Conservation (phyloP, 1,140 invertebrate genomes). For the Lepidurus couesii region DNA sequence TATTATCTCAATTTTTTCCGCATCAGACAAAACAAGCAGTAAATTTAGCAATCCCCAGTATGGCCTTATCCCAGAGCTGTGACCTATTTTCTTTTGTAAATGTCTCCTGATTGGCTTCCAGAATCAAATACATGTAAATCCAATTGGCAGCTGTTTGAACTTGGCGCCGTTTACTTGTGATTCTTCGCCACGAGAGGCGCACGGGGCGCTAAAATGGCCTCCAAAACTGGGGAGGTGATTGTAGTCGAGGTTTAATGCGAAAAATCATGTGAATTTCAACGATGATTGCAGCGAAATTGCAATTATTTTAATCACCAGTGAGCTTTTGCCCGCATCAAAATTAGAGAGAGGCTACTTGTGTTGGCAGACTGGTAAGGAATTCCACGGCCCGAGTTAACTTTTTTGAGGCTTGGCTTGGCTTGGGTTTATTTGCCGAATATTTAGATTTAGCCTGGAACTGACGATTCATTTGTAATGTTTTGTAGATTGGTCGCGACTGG, state of each 20-base stretch:
- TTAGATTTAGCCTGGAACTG: no score
- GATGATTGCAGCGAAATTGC: not conserved
- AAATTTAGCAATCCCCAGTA: not conserved
- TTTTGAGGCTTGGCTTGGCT: no score
- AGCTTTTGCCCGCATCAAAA: not conserved
- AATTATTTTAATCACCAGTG: not conserved
- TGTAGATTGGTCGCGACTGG: not conserved
- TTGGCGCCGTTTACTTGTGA: not conserved
- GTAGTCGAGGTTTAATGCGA: not conserved
- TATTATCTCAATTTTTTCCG: not conserved
- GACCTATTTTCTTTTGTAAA: constrained; percentile 10
- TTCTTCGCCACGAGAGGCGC: not conserved
- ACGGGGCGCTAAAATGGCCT: constrained; percentile 4
- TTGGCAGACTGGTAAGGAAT: no score
- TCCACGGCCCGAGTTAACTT: no score
- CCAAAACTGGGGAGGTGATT: constrained; percentile 12
- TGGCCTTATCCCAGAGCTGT: constrained; percentile 3
- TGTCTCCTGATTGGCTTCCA: not conserved
- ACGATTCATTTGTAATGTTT: not conserved
- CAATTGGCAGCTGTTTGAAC: not conserved
- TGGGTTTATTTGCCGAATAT: no score
- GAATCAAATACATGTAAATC: not conserved
- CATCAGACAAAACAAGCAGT: not conserved
- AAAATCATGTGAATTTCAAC: constrained; percentile 14
- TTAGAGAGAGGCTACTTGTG: not conserved